Base-by-base conservation (phyloP, 1,140 invertebrate genomes). In the Dendroctonus valens region DNA sequence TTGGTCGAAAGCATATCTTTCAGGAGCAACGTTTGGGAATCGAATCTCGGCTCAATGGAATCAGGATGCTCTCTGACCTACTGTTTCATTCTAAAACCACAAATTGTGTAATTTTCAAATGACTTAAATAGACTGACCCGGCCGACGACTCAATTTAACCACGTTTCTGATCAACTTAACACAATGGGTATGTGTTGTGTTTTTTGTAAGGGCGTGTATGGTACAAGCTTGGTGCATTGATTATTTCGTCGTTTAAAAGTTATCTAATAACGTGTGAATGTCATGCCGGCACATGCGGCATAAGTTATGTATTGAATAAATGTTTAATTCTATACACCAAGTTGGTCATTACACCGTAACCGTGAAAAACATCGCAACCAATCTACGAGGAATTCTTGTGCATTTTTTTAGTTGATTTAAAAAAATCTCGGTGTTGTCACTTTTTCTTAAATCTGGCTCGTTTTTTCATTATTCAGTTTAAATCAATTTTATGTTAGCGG, bases 101-200 rank as follows among this genome's bases (percentile, higher is more conserved):
- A 49, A 54, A 63, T 38, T 53, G 60, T 52, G 59, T 63, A 62
- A 68, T 67, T 73, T 73, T 67, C 67, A 69, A 71, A 70, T 70
- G 73, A 76, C 65, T 67, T 73, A 57, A 49, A 74, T 72, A 75
- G 74, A 76, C 74, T 77, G 72, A 77, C 75, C 75, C 74, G 75
- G 73, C 73, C 72, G 73, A 75, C 69, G 74, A 76, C 74, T 68
- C 38, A 53, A 66, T 71, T 74, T 74, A 69, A 72, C 46, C 54
- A 42, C 46, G 62, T 64, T 53, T 64, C 41, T 64, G 46, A 62
- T 51, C 9, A 44, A 44, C 41, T 48, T 49, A 39, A 46, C 12
- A 46, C 42, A 26, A 26, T 26, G 49, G 14, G 49, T 37, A 51
- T 15, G 49, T 14, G 49, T 14, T 51, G 15, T 8, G 7, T 51